A percentile compares a stretch with the other conserved stretches of the same genome.
Conservation (phyloP, 2,888 invertebrate genomes). For the Tetramorium bicarinatum region DNA sequence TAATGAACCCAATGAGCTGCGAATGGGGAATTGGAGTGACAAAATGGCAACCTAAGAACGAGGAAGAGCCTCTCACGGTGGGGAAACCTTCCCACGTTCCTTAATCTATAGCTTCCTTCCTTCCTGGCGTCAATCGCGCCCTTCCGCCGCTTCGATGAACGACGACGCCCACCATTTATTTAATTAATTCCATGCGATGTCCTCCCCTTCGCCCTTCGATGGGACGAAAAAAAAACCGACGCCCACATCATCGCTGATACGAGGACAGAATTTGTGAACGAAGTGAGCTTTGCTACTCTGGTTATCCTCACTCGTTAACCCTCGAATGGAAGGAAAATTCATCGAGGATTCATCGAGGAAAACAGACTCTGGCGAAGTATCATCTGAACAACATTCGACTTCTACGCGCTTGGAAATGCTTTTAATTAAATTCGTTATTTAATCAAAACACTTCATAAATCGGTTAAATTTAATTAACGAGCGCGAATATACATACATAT, state of each 20-base stretch:
- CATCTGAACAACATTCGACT: not conserved
- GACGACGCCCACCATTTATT: slow-evolving; percentile 70
- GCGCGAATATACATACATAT: not conserved
- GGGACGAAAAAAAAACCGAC: slow-evolving; percentile 28
- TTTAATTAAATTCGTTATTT: slow-evolving; percentile 39
- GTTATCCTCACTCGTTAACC: slow-evolving; percentile 19
- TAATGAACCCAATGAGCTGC: slow-evolving; percentile 18
- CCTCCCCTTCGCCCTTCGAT: slow-evolving; percentile 12
- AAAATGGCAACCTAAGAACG: slow-evolving; percentile 35
- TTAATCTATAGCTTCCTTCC: slow-evolving; percentile 52
- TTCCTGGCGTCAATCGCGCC: slow-evolving; percentile 63
- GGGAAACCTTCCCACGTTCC: slow-evolving; percentile 11
- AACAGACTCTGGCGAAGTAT: slow-evolving; percentile 8
- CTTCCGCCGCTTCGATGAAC: slow-evolving; percentile 55
- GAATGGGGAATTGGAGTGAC: slow-evolving; percentile 25
- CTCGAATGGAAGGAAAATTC: not conserved
- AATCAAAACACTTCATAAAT: slow-evolving; percentile 12
- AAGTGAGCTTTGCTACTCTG: slow-evolving; percentile 4
- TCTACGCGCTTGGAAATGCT: not conserved
- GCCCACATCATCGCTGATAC: slow-evolving; percentile 7
- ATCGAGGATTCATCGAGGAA: slow-evolving; percentile 14
- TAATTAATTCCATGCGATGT: slow-evolving; percentile 73
- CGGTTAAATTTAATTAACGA: not conserved
- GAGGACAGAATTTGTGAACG: slow-evolving; percentile 40
- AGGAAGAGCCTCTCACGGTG: not conserved